These are phyloP conservation scores for Pavo muticus DNA, from an alignment of 2,113 vertebrate genomes.

Conservation along the genomic window DNA sequence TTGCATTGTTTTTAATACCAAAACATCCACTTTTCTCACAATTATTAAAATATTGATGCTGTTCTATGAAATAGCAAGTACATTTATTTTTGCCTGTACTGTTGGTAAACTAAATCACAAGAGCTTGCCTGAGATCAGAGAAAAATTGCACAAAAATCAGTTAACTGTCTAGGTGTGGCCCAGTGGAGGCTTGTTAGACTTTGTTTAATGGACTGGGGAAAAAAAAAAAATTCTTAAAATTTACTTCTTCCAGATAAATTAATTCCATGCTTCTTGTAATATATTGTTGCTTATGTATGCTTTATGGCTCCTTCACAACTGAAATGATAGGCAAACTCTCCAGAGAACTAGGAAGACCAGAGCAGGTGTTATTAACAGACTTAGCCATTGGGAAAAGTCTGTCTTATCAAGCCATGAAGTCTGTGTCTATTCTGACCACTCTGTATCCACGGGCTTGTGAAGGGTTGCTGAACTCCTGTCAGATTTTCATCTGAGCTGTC, in stretches of 20 bases:
- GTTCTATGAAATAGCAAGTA: background rate
- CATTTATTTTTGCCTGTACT: background rate
- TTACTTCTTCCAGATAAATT: background rate
- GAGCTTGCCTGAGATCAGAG: background rate
- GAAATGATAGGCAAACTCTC: constrained; percentile 1
- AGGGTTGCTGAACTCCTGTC: constrained; percentile 31
- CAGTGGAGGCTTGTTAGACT: background rate
- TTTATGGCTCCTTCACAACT: background rate
- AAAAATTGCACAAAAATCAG: background rate
- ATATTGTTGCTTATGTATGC: background rate
- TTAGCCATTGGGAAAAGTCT: constrained; percentile 23
- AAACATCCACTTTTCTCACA: background rate
- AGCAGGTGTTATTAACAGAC: constrained; percentile 18
- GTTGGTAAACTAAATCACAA: background rate
- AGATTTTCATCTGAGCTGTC: constrained; percentile 36
- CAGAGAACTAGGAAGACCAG: background rate
- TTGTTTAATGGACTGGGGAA: background rate
- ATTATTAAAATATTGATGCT: background rate
- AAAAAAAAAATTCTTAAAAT: background rate
- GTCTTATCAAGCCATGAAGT: background rate
- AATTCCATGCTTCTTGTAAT: background rate
- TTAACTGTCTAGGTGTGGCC: background rate
- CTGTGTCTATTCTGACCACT: background rate
- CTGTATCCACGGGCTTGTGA: background rate
- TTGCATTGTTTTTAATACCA: background rate